Evolutionary conservation across 2,113 vertebrate species (phyloP), one percentile per base, ranked within the genome.

Genomic region (Irena cyanogastra): DNA sequence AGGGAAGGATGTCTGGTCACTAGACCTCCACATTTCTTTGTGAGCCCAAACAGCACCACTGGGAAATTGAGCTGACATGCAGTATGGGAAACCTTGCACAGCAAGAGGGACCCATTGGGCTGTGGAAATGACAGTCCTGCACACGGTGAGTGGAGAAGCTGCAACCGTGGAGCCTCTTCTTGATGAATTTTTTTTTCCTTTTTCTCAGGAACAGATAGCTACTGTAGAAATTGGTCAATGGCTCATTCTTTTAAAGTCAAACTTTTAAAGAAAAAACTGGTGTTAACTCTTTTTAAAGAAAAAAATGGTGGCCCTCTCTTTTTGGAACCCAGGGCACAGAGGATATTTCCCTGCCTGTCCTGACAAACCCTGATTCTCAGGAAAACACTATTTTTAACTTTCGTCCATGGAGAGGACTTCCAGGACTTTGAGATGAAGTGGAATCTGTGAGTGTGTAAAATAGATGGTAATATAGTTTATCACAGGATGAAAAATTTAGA

Each of bases 1-100:
- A 35, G 37, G 41, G 8, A n/a, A 39, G 12, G 33, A 49, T 41
- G 20, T 16, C 10, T 3, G 31, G 18, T 56, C 65, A 71, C 11
- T 0, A 2, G 0, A 1, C 6, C 33, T 61, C 69, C 70, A 20
- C 0, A 0, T 33, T 91, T 13, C 28, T 68, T 28, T 8, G 3
- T 5, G 5, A 10, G 9, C 33, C 24, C 37, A 57, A 85, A 41
- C 13, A 68, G 6, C 57, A 41, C 4, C 45, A 41, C 26, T 30
- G n/a, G 61, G 54, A 87, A 89, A 63, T 1, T 35, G 47, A 74
- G 23, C 16, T 45, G 50, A 52, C 1, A 3, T 19, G 18, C 22
- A 56, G 44, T 1, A 5, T 19, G 14, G 24, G 42, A 80, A 77
- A 49, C 3, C 27, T 52, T 52, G 47, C 47, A 39, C 30, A 81